Conservation (phyloP, 2,888 invertebrate genomes). For the Ectemnius continuus region DNA sequence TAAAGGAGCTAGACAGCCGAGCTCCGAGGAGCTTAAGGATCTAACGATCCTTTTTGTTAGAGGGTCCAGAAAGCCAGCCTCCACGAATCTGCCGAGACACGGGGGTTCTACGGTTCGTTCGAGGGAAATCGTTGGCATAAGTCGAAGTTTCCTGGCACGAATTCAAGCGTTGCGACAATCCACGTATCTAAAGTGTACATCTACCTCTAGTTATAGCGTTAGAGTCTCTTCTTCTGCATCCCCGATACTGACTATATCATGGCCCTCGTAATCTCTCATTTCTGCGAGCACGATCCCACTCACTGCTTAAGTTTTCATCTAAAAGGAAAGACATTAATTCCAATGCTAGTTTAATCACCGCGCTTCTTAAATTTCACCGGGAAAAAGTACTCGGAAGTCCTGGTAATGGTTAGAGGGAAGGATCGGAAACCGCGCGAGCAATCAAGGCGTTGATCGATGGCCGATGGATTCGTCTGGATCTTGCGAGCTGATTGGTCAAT, state of each 20-base stretch:
- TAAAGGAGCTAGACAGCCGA: not conserved
- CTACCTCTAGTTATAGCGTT: constrained; percentile 13
- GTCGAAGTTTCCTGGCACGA: constrained; percentile 65
- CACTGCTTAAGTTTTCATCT: too few species aligned
- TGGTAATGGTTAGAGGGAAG: not conserved
- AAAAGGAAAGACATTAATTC: too few species aligned
- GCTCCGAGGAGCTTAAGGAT: not conserved
- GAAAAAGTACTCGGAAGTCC: not conserved
- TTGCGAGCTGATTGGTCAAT: constrained; percentile 77
- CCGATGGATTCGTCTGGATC: constrained; percentile 73
- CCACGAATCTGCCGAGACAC: constrained; percentile 28
- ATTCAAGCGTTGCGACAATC: constrained; percentile 68
- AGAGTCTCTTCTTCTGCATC: constrained; percentile 23
- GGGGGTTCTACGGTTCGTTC: constrained; percentile 16
- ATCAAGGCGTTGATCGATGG: constrained; percentile 74
- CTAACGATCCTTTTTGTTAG: constrained; percentile 15
- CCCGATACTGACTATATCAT: constrained; percentile 27
- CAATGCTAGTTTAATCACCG: too few species aligned
- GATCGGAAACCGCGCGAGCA: constrained; percentile 42
- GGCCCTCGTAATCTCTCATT: constrained; percentile 34
- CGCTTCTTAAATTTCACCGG: too few species aligned
- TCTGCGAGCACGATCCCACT: constrained; percentile 3
- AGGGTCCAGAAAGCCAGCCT: constrained; percentile 17
- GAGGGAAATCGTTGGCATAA: constrained; percentile 56
- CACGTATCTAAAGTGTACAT: constrained; percentile 23